Base-by-base conservation (phyloP, 1,140 invertebrate genomes). In the Rhopalosiphum padi region DNA sequence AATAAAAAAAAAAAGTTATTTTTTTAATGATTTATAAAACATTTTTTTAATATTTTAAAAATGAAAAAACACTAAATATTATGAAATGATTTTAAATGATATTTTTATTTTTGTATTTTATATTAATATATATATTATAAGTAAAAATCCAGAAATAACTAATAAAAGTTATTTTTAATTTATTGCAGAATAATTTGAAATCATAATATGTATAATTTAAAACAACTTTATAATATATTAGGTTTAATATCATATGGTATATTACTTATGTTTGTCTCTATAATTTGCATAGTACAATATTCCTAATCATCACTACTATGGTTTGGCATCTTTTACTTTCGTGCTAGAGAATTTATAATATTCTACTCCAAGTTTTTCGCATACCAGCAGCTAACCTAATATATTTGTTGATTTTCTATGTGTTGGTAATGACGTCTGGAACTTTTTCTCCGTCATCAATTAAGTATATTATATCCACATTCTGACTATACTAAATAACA, bases 231-330 rank as follows among this genome's bases (percentile, higher is more conserved):
- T 25, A 77, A 35, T 77, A 77, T 77, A 77, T 77, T 35, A n/a
- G 82, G n/a, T n/a, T n/a, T n/a, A n/a, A n/a, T n/a, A n/a, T n/a
- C n/a, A n/a, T n/a, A n/a, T n/a, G n/a, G 55, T 55, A 83, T 83
- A 22, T 83, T 22, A 83, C 82, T 83, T 83, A 83, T 83, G 41
- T 41, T 83, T 21, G n/a, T 83, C 18, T 83, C 82, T 83, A 83
- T 35, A 37, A 83, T 83, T 83, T 83, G n/a, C 77, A 83, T 83
- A 37, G 77, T 35, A 37, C 77, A 83, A 83, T n/a, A 83, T 37
- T 83, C 77, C 35, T 15, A 83, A 22, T 83, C n/a, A 7, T 83
- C 77, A 37, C 77, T 21, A 83, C 5, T 35, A 41, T 83, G 77
- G 35, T 83, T 35, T 8, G 35, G 77, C n/a, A 22, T 37, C 0